Evolutionary conservation across 2,888 invertebrate species (phyloP), one percentile per base, ranked within the genome.

Genomic region (Rhagium mordax): DNA sequence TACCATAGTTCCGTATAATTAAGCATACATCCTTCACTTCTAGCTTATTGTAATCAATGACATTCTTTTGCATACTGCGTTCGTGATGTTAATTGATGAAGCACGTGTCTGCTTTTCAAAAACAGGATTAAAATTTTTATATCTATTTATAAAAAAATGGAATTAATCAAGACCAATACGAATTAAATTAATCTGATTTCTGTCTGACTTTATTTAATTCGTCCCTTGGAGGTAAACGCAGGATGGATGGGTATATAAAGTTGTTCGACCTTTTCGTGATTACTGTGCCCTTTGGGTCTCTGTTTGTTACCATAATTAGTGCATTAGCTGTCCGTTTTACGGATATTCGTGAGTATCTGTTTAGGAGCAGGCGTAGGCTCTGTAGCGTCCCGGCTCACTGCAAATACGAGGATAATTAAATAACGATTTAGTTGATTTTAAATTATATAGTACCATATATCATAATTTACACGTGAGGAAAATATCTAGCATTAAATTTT

Each of bases 261-360:
- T 55, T 67, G 55, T 24, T 67, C 55, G 55, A 67, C 55, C 66
- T 67, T 55, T 41, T 55, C 66, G 47, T 67, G 66, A 67, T 67
- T 53, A 13, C 47, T 20, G 57, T 55, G 66, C 66, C 66, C 55
- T 67, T 67, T 53, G 55, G 66, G 18, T 53, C 49, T 65, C 65
- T 65, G 65, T 67, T 55, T 67, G 66, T 67, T 67, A 55, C 66
- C 55, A 33, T 67, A 67, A 67, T 67, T 67, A 67, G 66, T 67
- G 55, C 55, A 67, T 67, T 67, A 67, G 55, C 47, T 20, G 66
- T 67, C 66, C 57, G 57, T 57, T 67, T 57, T 55, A 67, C 66
- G 55, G 66, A 67, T 47, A 67, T 67, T 67, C 66, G 55, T 67
- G 66, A 67, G 66, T 53, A 29, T 67, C 66, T 55, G 48, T 41